phyloP scores from a whole-genome alignment of 2,113 vertebrate species.

The Indicator indicator region DNA sequence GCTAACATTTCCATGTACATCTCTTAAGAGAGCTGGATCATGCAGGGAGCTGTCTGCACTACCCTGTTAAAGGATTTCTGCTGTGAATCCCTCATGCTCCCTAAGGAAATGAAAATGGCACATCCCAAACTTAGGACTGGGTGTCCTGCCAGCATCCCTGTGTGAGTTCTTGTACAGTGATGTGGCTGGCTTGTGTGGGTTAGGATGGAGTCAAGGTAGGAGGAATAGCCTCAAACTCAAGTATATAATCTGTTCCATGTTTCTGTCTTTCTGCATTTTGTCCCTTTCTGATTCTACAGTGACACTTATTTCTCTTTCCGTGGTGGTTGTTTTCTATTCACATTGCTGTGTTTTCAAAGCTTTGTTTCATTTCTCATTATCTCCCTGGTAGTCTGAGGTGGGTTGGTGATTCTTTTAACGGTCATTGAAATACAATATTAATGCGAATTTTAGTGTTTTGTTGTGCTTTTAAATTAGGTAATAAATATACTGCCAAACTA shows the following conservation, averaged over 20 bases:
- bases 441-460: neutral
- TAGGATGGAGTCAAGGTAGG: neutral
- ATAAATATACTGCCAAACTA: neutral
- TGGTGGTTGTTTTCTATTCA: neutral
- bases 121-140: rapidly evolving
- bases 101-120: neutral
- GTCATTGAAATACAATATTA: neutral
- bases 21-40: neutral
- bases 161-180: rapidly evolving
- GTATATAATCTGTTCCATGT: neutral
- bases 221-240: neutral
- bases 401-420: neutral
- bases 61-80: neutral
- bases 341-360: neutral
- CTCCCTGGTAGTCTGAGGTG: neutral
- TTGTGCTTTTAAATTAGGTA: rapidly evolving
- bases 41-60: too few species aligned
- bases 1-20: neutral
- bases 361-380: neutral
- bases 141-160: neutral
- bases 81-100: neutral
- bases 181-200: neutral
- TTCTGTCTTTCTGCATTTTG: neutral
- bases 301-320: neutral
- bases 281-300: neutral